Percentiles rank a stretch among this genome's conserved stretches.
These are phyloP conservation scores for Laterallus jamaicensis DNA, from an alignment of 2,113 vertebrate species.

Conservation along the genomic window DNA sequence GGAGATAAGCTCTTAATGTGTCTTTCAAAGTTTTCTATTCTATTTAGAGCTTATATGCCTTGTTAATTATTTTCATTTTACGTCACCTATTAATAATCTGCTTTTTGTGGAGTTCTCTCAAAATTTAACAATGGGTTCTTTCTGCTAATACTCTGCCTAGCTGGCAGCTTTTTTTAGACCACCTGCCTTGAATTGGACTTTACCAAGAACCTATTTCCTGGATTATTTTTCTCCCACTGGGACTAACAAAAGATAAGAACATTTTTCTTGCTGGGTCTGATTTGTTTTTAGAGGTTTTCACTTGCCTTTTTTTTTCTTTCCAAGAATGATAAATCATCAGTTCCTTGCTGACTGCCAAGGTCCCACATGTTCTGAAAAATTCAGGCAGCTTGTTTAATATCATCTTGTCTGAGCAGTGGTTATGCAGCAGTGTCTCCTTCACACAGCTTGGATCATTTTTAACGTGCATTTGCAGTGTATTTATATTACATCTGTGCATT, in stretches of 20 bases:
- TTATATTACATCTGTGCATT: not conserved
- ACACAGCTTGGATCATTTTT: not conserved
- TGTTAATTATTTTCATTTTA: constrained; percentile 17
- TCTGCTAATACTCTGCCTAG: not conserved
- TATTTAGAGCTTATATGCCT: not conserved
- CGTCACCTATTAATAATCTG: not conserved
- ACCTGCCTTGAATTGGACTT: not conserved
- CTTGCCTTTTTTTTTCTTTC: not conserved
- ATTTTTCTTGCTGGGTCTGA: not conserved
- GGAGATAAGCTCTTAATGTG: not conserved
- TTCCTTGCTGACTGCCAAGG: not conserved
- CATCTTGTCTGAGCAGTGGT: not conserved
- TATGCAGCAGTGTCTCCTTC: not conserved
- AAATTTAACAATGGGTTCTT: not conserved
- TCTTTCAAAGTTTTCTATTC: not conserved
- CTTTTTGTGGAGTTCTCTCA: not conserved
- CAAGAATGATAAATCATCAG: not conserved
- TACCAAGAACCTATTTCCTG: not conserved
- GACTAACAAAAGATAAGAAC: not conserved
- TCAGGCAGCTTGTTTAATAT: not conserved
- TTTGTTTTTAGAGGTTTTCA: not conserved
- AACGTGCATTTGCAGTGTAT: not conserved
- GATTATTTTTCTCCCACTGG: not conserved
- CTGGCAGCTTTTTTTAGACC: not conserved
- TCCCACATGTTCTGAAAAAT: not conserved